Conservation (phyloP, 2,888 invertebrate genomes). For the Drosophila paracracens region DNA sequence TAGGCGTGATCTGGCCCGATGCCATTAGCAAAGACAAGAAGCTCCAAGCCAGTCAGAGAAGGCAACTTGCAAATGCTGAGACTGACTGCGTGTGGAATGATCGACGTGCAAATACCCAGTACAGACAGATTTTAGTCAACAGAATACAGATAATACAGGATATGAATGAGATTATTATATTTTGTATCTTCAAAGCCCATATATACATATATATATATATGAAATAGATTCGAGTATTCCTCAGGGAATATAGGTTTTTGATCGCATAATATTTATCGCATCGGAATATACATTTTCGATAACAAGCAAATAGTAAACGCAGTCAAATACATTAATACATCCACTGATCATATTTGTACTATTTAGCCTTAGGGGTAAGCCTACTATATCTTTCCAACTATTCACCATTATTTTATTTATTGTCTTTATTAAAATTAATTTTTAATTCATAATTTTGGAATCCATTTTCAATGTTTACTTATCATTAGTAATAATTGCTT, state of each 20-base stretch:
- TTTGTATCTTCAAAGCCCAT: neutral
- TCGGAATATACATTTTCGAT: neutral
- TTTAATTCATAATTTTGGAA: neutral
- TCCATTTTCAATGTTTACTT: neutral
- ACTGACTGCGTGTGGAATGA: neutral
- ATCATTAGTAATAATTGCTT: neutral
- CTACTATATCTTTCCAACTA: neutral
- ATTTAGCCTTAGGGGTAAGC: too few relatives aligned
- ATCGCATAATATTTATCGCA: neutral
- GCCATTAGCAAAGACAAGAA: conserved; percentile 19
- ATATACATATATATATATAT: neutral
- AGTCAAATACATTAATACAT: neutral
- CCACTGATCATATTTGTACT: neutral
- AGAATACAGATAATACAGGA: neutral
- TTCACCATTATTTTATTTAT: neutral
- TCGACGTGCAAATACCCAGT: conserved; percentile 1
- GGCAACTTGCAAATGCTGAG: neutral
- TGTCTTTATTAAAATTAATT: neutral
- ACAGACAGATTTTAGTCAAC: neutral
- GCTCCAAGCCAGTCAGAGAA: conserved; percentile 5
- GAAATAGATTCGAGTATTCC: neutral
- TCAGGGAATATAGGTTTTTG: too few relatives aligned
- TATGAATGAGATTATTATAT: neutral
- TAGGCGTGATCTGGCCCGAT: conserved; percentile 20
- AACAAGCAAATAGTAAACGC: neutral